These are phyloP conservation scores for Typhlichthys eigenmanni DNA, from an alignment of 2,797 vertebrate species.

Conservation along the genomic window DNA sequence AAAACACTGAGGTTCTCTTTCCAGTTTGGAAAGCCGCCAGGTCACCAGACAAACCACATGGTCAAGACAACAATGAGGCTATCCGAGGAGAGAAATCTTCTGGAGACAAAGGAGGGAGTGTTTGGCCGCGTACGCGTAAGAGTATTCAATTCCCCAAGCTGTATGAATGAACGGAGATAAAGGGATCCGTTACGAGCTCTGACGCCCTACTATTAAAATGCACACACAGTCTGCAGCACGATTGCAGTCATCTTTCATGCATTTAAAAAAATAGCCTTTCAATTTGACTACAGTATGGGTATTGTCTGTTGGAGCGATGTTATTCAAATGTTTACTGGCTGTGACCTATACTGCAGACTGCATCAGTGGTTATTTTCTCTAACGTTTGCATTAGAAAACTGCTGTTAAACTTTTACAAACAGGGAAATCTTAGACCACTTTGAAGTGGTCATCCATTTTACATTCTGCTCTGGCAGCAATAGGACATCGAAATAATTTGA, in stretches of 20 bases:
- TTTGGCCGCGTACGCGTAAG: conserved; percentile 50
- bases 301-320: conserved; percentile 13
- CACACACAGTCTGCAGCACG: no score
- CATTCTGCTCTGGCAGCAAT: no score
- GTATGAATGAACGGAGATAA: conserved; percentile 51
- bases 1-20: conserved; percentile 61
- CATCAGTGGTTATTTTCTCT: no score
- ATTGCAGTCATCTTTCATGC: no score
- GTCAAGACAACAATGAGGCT: conserved; percentile 64
- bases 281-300: no score
- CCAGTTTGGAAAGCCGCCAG: conserved; percentile 58
- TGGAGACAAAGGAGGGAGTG: conserved; percentile 59
- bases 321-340: not conserved
- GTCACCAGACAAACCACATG: conserved; percentile 68
- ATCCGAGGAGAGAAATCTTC: conserved; percentile 52
- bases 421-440: no score
- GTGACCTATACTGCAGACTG: not conserved
- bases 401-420: no score
- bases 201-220: not conserved
- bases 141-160: conserved; percentile 42
- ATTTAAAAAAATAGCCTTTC: no score
- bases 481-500: not conserved
- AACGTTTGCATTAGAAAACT: no score
- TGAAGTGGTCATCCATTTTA: no score
- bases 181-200: conserved; percentile 36